Percentiles rank a stretch among this genome's conserved stretches.
phyloP scores from a whole-genome alignment of 2,113 vertebrate species.

The Ptilonorhynchus violaceus region DNA sequence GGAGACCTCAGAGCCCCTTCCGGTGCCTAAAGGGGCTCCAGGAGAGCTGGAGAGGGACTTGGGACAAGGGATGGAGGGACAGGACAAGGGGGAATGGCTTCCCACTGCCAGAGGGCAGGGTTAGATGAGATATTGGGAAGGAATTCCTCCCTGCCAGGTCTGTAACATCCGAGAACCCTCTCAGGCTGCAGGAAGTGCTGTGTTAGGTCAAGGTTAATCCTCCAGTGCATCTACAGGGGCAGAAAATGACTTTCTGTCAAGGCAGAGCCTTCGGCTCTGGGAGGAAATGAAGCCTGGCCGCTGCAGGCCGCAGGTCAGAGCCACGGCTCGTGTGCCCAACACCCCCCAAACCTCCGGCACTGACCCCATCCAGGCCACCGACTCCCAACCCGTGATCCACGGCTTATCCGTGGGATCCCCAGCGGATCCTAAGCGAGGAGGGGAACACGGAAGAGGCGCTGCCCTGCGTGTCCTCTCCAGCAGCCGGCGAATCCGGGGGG shows the following conservation, averaged over 20 bases:
- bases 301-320: not conserved
- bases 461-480: accelerated
- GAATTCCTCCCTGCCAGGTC: not conserved
- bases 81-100: not conserved
- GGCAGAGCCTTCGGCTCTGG: not conserved
- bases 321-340: not conserved
- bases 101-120: not conserved
- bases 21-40: not conserved
- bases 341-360: not conserved
- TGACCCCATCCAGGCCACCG: accelerated
- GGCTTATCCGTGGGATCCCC: not conserved
- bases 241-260: not conserved
- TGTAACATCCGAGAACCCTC: accelerated
- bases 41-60: not conserved
- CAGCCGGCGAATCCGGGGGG: accelerated
- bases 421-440: accelerated
- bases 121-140: not conserved
- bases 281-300: not conserved
- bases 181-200: not conserved
- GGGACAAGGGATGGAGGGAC: not conserved
- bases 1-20: not conserved
- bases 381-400: accelerated
- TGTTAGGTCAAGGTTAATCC: not conserved
- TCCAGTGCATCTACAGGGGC: not conserved
- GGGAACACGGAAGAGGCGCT: accelerated